Conservation (phyloP, 1,140 invertebrate species). For the Pinna nobilis region DNA sequence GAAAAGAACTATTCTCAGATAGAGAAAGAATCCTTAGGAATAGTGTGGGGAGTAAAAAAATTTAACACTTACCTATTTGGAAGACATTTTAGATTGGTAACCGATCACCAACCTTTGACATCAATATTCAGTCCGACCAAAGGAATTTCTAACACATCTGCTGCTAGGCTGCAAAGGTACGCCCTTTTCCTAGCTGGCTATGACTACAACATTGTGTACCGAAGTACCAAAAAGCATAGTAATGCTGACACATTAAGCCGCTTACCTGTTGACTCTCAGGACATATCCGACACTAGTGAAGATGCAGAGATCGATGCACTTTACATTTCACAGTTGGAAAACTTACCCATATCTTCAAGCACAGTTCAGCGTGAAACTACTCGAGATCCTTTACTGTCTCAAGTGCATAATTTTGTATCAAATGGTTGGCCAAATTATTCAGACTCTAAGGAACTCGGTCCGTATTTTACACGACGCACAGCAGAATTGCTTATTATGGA, state of each 20-base stretch:
- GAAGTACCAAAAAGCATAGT: constrained; percentile 27
- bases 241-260: constrained; percentile 48
- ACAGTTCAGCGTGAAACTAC: not conserved
- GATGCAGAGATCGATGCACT: not conserved
- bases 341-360: not conserved
- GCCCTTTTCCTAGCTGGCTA: constrained; percentile 53
- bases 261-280: constrained; percentile 18
- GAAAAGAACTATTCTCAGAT: constrained; percentile 77
- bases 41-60: constrained; percentile 73
- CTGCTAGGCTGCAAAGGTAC: constrained; percentile 69
- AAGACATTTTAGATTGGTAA: constrained; percentile 67
- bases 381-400: constrained; percentile 5
- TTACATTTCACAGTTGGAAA: constrained; percentile 4
- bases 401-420: constrained; percentile 1
- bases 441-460: too few relatives aligned
- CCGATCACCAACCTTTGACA: constrained; percentile 76
- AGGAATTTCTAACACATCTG: constrained; percentile 59
- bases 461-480: not conserved
- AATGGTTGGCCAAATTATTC: not conserved
- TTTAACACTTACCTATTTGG: constrained; percentile 73
- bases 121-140: constrained; percentile 71
- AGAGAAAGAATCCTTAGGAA: constrained; percentile 75
- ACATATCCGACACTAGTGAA: not conserved
- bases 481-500: constrained; percentile 35
- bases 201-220: constrained; percentile 17